These are phyloP conservation scores for Thrips palmi DNA, from an alignment of 1,140 invertebrate species.

Conservation along the genomic window DNA sequence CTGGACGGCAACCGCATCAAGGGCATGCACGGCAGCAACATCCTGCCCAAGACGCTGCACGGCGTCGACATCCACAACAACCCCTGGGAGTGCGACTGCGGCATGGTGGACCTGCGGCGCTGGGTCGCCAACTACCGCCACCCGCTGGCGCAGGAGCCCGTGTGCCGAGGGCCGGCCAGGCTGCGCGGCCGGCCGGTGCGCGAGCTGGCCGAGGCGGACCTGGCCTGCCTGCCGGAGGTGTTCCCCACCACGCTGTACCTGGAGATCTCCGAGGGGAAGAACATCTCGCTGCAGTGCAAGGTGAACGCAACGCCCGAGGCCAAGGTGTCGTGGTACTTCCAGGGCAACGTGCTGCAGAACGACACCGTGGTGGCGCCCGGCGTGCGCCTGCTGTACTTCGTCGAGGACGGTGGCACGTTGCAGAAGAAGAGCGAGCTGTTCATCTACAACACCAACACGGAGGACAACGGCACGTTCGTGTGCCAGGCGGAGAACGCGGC, in stretches of 20 bases:
- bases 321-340: conserved; percentile 60
- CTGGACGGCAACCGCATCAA: conserved; percentile 62
- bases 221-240: conserved; percentile 66
- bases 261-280: conserved; percentile 57
- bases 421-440: conserved; percentile 56
- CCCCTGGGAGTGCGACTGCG: conserved; percentile 77
- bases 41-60: conserved; percentile 50
- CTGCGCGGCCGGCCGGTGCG: conserved; percentile 46
- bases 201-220: conserved; percentile 43
- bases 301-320: conserved; percentile 61
- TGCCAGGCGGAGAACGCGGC: conserved; percentile 68
- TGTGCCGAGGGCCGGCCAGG: conserved; percentile 48
- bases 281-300: conserved; percentile 57
- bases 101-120: conserved; percentile 46
- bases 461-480: conserved; percentile 62
- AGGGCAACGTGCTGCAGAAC: conserved; percentile 49
- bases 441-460: conserved; percentile 49
- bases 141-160: conserved; percentile 47
- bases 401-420: conserved; percentile 43
- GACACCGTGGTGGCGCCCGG: conserved; percentile 41
- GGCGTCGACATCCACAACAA: conserved; percentile 69
- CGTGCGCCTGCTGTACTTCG: conserved; percentile 41
- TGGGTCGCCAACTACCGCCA: conserved; percentile 60
- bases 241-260: conserved; percentile 42
- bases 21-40: conserved; percentile 42